A percentile compares a stretch with the other conserved stretches of the same genome.
These are phyloP conservation scores for Coregonus clupeaformis DNA, from an alignment of 2,113 vertebrate genomes.

Conservation along the genomic window DNA sequence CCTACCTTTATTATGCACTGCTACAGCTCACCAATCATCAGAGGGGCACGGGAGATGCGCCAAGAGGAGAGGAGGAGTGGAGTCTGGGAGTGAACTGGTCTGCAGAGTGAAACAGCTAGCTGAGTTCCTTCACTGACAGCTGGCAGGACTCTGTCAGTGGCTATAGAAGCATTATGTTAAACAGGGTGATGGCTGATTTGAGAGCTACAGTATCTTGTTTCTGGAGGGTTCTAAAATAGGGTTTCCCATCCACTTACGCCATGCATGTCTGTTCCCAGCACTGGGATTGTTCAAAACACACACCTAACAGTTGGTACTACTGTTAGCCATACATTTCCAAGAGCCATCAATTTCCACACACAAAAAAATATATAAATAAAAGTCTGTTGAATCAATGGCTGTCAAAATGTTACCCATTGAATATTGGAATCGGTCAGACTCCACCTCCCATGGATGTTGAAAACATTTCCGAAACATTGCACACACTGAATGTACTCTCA, in stretches of 20 bases:
- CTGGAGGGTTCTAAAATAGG: neutral
- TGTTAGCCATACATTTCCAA: neutral
- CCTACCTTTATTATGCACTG: conserved; percentile 20
- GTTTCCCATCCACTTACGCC: too few relatives aligned
- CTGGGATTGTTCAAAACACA: too few relatives aligned
- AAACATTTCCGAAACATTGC: neutral
- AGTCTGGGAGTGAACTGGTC: conserved; percentile 1
- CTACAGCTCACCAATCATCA: conserved; percentile 4
- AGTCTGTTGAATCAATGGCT: too few relatives aligned
- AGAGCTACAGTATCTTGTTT: conserved; percentile 57
- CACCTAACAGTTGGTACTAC: neutral
- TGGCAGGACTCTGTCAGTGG: conserved; percentile 46
- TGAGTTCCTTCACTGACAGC: conserved; percentile 19
- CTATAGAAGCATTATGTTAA: conserved; percentile 45
- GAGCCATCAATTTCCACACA: too few relatives aligned
- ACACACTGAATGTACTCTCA: neutral
- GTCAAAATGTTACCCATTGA: too few relatives aligned
- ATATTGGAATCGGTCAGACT: too few relatives aligned
- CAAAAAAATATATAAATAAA: too few relatives aligned
- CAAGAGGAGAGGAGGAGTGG: neutral
- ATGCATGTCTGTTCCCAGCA: too few relatives aligned
- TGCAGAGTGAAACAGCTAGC: conserved; percentile 5
- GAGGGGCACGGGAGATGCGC: neutral
- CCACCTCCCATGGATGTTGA: conserved; percentile 13
- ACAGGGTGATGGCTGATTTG: conserved; percentile 46